Conservation (phyloP, 2,113 vertebrate genomes). For the Aphelocoma coerulescens region DNA sequence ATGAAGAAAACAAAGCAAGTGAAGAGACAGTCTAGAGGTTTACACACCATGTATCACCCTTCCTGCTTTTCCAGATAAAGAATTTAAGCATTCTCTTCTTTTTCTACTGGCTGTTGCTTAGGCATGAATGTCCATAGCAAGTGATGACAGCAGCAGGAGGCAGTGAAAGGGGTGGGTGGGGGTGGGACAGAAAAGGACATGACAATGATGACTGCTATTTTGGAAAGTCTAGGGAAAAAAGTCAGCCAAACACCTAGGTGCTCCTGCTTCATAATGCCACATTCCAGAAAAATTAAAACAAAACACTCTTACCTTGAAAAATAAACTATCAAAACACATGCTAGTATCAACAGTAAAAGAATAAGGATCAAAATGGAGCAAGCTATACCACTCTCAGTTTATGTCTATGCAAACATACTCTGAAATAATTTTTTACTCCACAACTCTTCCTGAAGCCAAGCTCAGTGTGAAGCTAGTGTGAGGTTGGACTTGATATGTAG, state of each 20-base stretch:
- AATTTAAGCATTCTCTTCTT: not conserved
- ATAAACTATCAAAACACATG: not conserved
- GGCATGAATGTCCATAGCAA: not conserved
- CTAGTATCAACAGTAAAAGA: not conserved
- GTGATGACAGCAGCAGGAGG: not conserved
- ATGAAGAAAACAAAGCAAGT: not conserved
- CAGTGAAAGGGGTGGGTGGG: accelerated
- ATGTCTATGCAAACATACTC: not conserved
- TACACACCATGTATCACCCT: not conserved
- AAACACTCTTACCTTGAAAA: not conserved
- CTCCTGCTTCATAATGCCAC: not conserved
- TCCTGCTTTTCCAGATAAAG: not conserved
- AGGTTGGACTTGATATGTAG: not conserved
- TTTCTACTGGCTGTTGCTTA: not conserved
- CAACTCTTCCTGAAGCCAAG: not conserved
- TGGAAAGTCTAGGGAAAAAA: not conserved
- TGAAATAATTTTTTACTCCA: not conserved
- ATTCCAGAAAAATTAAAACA: not conserved
- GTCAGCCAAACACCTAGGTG: not conserved
- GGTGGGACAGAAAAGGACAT: not conserved
- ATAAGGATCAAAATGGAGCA: not conserved
- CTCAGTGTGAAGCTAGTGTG: not conserved
- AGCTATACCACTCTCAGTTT: not conserved
- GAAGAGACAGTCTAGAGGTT: not conserved
- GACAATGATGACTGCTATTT: accelerated